These are phyloP conservation scores for Cottus gobio DNA, from an alignment of 2,113 vertebrate species.

Conservation along the genomic window DNA sequence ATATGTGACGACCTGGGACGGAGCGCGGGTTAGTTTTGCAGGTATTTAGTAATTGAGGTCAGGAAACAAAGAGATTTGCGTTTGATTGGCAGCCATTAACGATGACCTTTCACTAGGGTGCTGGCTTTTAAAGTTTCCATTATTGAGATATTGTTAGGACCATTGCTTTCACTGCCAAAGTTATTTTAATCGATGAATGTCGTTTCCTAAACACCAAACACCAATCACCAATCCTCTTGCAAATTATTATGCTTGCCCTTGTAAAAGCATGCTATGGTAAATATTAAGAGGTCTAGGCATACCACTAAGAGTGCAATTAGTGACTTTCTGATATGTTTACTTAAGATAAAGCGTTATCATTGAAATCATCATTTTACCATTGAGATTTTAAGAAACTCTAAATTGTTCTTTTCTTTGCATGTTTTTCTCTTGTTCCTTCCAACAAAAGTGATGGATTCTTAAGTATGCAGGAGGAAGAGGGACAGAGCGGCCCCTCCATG, in stretches of 20 bases:
- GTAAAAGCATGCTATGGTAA: slow-evolving; percentile 35
- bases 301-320: slow-evolving; percentile 23
- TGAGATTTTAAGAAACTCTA: slow-evolving; percentile 5
- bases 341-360: neutral
- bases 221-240: slow-evolving; percentile 19
- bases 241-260: slow-evolving; percentile 49
- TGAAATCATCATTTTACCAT: neutral
- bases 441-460: slow-evolving; percentile 39
- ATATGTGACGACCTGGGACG: neutral
- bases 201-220: slow-evolving; percentile 10
- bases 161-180: slow-evolving; percentile 41
- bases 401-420: neutral
- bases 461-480: slow-evolving; percentile 35
- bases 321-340: slow-evolving; percentile 18
- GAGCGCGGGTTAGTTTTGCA: neutral
- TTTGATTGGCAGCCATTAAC: slow-evolving; percentile 45
- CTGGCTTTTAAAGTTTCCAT: slow-evolving; percentile 54
- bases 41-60: neutral
- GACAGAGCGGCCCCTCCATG: slow-evolving; percentile 25
- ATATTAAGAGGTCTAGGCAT: slow-evolving; percentile 18
- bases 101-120: slow-evolving; percentile 51
- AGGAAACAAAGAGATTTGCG: slow-evolving; percentile 43
- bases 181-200: slow-evolving; percentile 25
- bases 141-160: slow-evolving; percentile 55
- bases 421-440: slow-evolving; percentile 11